phyloP scores from a whole-genome alignment of 2,797 vertebrate genomes.

The Orientallactaga sibirica region DNA sequence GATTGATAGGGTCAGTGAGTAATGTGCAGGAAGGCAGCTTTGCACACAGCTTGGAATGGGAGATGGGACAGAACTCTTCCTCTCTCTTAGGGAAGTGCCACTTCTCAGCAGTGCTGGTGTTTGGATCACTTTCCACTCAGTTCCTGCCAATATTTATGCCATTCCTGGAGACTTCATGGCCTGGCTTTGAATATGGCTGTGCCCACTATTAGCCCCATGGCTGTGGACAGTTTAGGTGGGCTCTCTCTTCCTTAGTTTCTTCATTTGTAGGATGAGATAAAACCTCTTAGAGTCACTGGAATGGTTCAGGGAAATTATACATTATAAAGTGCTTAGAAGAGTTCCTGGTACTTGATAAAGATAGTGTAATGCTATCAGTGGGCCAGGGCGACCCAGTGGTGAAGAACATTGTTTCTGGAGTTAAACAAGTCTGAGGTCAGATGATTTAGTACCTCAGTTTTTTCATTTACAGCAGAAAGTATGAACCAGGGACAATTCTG shows the following conservation, averaged over 20 bases:
- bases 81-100: neutral
- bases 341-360: neutral
- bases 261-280: neutral
- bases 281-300: neutral
- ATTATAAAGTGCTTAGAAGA: neutral
- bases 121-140: neutral
- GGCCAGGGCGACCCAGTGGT: too few relatives aligned
- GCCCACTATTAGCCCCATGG: neutral
- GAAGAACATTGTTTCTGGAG: neutral
- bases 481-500: neutral
- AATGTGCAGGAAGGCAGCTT: too few relatives aligned
- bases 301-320: neutral
- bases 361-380: neutral
- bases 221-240: neutral
- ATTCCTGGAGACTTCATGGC: neutral
- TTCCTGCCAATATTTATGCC: neutral
- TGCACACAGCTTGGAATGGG: neutral
- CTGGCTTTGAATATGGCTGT: neutral
- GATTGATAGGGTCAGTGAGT: neutral
- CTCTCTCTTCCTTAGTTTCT: neutral
- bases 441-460: neutral
- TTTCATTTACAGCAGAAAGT: neutral
- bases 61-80: neutral
- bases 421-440: neutral
- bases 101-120: neutral